Conservation (phyloP, 2,113 vertebrate species). For the Sclerurus mexicanus region DNA sequence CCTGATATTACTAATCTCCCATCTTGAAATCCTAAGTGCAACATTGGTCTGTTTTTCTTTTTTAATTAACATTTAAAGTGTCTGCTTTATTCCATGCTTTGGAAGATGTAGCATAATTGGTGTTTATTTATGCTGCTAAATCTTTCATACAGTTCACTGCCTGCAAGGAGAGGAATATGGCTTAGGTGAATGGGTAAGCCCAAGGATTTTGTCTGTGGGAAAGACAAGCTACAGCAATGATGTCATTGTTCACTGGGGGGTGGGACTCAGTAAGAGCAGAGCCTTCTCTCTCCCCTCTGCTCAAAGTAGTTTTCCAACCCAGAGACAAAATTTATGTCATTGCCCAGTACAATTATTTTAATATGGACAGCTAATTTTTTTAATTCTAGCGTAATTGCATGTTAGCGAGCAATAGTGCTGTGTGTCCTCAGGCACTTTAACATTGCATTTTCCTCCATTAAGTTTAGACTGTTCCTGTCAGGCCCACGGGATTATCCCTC, state of each 20-base stretch:
- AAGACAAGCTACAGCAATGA: not conserved
- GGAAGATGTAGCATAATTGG: not conserved
- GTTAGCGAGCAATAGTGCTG: not conserved
- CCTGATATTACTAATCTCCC: not conserved
- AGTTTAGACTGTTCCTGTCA: not conserved
- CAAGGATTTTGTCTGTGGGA: not conserved
- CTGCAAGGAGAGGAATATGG: not conserved
- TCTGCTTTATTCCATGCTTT: not conserved
- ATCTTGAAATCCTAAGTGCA: not conserved
- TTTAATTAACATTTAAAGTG: not conserved
- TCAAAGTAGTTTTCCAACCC: not conserved
- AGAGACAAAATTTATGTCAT: not conserved
- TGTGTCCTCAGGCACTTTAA: not conserved
- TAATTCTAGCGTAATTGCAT: accelerated
- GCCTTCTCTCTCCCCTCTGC: not conserved
- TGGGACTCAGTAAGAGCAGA: not conserved
- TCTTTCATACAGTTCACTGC: not conserved
- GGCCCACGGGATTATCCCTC: not conserved
- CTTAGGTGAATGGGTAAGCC: not conserved
- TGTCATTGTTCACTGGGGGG: not conserved
- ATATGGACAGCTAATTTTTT: not conserved
- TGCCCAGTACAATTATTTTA: not conserved
- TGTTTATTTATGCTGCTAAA: not conserved
- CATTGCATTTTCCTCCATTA: not conserved
- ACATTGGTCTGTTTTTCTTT: not conserved